Evolutionary conservation across 2,113 vertebrate genomes (phyloP).

Genomic region (Pteropus alecto): DNA sequence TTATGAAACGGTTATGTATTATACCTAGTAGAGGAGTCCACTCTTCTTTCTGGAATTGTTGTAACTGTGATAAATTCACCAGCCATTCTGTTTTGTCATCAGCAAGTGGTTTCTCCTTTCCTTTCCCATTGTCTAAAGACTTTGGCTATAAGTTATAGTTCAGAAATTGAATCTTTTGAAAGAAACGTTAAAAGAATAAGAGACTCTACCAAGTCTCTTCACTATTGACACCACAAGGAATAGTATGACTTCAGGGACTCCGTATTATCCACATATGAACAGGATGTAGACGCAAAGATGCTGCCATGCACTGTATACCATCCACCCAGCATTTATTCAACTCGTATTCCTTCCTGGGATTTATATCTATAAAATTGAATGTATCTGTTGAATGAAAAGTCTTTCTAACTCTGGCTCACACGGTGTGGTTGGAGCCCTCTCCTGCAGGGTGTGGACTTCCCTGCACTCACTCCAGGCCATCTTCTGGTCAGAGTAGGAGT

Average conservation of each 20-base stretch:
- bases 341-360: not conserved
- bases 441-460: not conserved
- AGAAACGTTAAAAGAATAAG: not conserved
- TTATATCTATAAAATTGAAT: not conserved
- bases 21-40: not conserved
- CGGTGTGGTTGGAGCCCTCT: not conserved
- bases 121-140: not conserved
- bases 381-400: not conserved
- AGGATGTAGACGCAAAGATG: not conserved
- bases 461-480: not conserved
- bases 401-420: not conserved
- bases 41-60: not conserved
- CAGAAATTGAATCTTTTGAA: not conserved
- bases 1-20: not conserved
- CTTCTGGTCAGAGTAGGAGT: not conserved
- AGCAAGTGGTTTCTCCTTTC: not conserved
- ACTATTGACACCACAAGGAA: not conserved
- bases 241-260: not conserved
- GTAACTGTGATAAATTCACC: not conserved
- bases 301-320: not conserved
- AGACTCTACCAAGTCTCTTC: not conserved
- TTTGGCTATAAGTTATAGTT: not conserved
- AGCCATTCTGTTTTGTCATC: not conserved
- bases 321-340: not conserved
- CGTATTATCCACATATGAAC: not conserved